These are phyloP conservation scores for Zalophus californianus DNA, from an alignment of 2,797 vertebrate genomes.

Conservation along the genomic window DNA sequence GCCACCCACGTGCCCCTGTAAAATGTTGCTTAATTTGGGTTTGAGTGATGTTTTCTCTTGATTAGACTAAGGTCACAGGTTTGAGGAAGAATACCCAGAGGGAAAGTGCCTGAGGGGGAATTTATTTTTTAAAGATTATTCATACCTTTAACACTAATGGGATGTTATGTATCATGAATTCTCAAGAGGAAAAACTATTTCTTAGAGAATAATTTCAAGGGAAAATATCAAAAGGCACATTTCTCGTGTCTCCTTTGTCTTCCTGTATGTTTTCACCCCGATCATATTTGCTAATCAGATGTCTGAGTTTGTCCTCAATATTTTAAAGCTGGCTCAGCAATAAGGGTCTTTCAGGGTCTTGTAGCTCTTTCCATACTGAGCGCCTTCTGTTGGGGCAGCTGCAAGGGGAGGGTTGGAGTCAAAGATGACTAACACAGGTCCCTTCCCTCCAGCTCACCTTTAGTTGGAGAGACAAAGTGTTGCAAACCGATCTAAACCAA, in stretches of 20 bases:
- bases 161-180: background rate
- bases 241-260: background rate
- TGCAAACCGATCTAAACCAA: background rate
- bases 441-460: background rate
- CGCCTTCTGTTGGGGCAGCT: background rate
- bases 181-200: background rate
- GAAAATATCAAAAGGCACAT: background rate
- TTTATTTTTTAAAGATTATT: background rate
- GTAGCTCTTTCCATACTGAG: background rate
- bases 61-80: background rate
- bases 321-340: background rate
- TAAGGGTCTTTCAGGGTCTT: background rate
- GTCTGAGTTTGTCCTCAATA: background rate
- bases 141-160: background rate
- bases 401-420: background rate
- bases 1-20: background rate
- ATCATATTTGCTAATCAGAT: background rate
- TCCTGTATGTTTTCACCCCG: background rate
- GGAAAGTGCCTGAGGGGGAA: background rate
- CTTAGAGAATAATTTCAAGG: background rate
- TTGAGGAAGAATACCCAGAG: background rate
- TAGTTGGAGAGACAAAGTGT: background rate
- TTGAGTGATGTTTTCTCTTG: background rate
- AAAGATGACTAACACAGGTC: no score
- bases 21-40: background rate